Evolutionary conservation across 2,888 invertebrate genomes (phyloP).

Genomic region (Craniophora ligustri): DNA sequence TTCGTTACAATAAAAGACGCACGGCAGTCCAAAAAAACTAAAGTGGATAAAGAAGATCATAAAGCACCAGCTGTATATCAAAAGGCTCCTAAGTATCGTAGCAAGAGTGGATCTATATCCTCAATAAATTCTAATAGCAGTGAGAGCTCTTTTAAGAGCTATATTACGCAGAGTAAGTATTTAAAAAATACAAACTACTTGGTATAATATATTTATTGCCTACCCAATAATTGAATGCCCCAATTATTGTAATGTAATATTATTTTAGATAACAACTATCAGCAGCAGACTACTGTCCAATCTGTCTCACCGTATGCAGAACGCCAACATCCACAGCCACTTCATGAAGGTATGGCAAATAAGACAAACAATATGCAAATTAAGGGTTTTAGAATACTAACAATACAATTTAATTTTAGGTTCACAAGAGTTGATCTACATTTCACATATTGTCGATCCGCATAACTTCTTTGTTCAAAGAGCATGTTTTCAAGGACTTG

Average conservation of each 20-base stretch:
- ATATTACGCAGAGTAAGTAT: slow-evolving; percentile 54
- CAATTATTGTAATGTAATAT: no score
- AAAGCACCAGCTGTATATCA: slow-evolving; percentile 61
- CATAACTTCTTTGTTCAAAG: slow-evolving; percentile 89
- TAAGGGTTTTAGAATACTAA: neutral
- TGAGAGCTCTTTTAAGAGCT: slow-evolving; percentile 59
- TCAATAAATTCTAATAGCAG: slow-evolving; percentile 76
- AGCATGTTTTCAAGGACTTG: slow-evolving; percentile 69
- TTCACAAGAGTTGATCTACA: slow-evolving; percentile 81
- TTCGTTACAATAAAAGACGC: slow-evolving; percentile 68
- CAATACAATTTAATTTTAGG: slow-evolving; percentile 66
- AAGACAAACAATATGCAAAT: neutral
- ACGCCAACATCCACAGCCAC: slow-evolving; percentile 67
- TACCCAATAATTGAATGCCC: no score
- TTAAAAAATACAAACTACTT: no score
- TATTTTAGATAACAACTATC: slow-evolving; percentile 61
- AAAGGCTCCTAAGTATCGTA: slow-evolving; percentile 71
- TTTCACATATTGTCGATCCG: slow-evolving; percentile 90
- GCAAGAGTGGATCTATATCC: slow-evolving; percentile 73
- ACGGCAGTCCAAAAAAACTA: slow-evolving; percentile 54
- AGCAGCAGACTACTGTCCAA: slow-evolving; percentile 62
- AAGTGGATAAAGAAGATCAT: slow-evolving; percentile 44
- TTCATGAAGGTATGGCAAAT: slow-evolving; percentile 70
- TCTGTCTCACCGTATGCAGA: slow-evolving; percentile 68
- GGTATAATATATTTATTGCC: no score